phyloP scores from a whole-genome alignment of 2,797 vertebrate genomes.

The Salarias fasciatus region DNA sequence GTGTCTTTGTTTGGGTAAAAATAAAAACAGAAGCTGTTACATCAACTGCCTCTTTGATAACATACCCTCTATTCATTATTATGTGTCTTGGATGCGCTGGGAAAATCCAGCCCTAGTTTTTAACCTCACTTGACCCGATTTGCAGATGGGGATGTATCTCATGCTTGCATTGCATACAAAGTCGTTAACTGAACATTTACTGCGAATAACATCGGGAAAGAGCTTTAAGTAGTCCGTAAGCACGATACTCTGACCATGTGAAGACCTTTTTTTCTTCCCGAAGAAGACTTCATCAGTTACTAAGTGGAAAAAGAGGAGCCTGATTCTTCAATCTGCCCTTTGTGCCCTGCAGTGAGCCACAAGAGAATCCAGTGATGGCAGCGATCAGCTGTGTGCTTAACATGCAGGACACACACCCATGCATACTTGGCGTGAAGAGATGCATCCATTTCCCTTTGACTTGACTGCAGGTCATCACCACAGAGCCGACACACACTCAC shows the following conservation, averaged over 20 bases:
- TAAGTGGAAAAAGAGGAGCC: slow-evolving; percentile 48
- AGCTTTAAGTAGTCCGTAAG: slow-evolving; percentile 8
- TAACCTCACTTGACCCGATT: no score
- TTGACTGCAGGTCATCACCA: slow-evolving; percentile 64
- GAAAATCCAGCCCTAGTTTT: no score
- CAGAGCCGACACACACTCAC: neutral
- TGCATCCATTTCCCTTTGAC: slow-evolving; percentile 59
- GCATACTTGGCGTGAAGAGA: slow-evolving; percentile 62
- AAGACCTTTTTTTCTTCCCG: neutral
- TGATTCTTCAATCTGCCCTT: slow-evolving; percentile 80
- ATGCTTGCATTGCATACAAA: slow-evolving; percentile 3
- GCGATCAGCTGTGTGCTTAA: slow-evolving; percentile 82
- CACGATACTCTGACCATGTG: no score
- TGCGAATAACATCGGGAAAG: neutral
- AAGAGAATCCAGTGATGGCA: slow-evolving; percentile 77
- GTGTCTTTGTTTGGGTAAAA: no score
- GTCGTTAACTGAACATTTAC: neutral
- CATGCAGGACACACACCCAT: slow-evolving; percentile 77
- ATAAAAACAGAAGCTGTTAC: no score
- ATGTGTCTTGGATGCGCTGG: no score
- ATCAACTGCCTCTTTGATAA: no score
- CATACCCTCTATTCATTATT: no score
- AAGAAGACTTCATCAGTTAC: slow-evolving; percentile 54
- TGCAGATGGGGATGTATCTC: neutral
- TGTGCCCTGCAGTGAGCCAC: slow-evolving; percentile 72